phyloP scores from a whole-genome alignment of 2,113 vertebrate genomes.

The Tetrax tetrax region DNA sequence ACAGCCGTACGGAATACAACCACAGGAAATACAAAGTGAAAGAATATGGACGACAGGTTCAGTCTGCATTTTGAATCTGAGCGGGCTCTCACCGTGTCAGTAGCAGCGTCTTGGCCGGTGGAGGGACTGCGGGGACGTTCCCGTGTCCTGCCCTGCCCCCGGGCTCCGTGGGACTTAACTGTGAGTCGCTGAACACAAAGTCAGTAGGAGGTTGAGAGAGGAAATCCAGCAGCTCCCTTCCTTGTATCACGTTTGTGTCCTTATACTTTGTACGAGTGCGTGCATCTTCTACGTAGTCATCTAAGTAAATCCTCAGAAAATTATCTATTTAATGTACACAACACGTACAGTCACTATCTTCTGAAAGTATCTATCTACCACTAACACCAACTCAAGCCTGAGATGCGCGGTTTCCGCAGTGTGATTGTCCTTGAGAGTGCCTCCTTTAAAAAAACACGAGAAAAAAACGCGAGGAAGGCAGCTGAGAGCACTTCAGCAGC shows the following conservation, averaged over 20 bases:
- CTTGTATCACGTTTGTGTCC: rapidly evolving
- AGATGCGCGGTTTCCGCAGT: not conserved
- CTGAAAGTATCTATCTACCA: not conserved
- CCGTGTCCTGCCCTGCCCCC: not conserved
- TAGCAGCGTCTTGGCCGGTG: not conserved
- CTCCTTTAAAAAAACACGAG: not conserved
- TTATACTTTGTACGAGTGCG: not conserved
- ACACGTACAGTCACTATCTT: not conserved
- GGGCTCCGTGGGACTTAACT: rapidly evolving
- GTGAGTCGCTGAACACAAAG: not conserved
- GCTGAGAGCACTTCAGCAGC: not conserved
- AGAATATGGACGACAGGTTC: too few species aligned
- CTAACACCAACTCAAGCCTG: not conserved
- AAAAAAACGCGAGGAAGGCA: too few species aligned
- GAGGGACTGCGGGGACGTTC: rapidly evolving
- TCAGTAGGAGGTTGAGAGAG: not conserved
- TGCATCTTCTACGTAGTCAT: not conserved
- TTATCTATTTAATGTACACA: rapidly evolving
- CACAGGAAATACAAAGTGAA: not conserved
- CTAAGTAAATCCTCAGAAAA: not conserved
- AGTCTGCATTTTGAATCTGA: too few species aligned
- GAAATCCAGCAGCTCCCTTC: not conserved
- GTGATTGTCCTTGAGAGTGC: not conserved
- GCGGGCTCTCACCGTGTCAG: too few species aligned
- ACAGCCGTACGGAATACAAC: too few species aligned